Conservation (phyloP, 2,888 invertebrate species). For the Nomada ruficornis region DNA sequence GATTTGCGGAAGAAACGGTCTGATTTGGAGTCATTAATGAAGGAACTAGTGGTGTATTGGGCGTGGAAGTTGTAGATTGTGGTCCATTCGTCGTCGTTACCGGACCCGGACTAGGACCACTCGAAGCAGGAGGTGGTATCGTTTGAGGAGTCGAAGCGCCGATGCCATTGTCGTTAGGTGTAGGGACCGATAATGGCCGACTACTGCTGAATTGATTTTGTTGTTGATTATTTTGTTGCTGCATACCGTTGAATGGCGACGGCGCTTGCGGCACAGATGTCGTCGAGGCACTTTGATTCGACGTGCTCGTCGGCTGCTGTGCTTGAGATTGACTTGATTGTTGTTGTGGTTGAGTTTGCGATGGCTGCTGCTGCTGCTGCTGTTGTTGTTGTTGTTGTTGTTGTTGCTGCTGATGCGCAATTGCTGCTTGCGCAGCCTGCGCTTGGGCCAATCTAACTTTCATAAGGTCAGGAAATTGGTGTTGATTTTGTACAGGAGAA, state of each 20-base stretch:
- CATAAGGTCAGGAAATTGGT: constrained; percentile 87
- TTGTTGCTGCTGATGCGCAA: constrained; percentile 79
- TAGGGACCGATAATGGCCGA: constrained; percentile 81
- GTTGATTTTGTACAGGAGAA: constrained; percentile 85
- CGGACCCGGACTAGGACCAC: constrained; percentile 81
- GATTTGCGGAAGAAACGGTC: constrained; percentile 87
- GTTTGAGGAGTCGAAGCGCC: constrained; percentile 85
- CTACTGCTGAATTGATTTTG: constrained; percentile 82
- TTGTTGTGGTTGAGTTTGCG: constrained; percentile 76
- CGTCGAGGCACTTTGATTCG: constrained; percentile 78
- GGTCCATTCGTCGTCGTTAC: constrained; percentile 82
- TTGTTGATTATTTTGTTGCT: constrained; percentile 80
- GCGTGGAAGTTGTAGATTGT: constrained; percentile 83
- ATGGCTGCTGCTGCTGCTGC: constrained; percentile 80
- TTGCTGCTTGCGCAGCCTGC: constrained; percentile 81
- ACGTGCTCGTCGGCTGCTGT: constrained; percentile 80
- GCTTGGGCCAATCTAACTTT: constrained; percentile 86
- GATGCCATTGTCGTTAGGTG: constrained; percentile 80
- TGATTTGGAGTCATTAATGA: constrained; percentile 87
- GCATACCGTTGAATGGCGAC: constrained; percentile 86
- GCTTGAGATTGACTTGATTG: constrained; percentile 78
- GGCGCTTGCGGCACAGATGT: constrained; percentile 84
- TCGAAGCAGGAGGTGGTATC: constrained; percentile 83
- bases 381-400: constrained; percentile 81
- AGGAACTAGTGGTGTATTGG: constrained; percentile 84